Evolutionary conservation across 2,113 vertebrate species (phyloP), one percentile per base, ranked within the genome.

Genomic region (Silurus glanis): DNA sequence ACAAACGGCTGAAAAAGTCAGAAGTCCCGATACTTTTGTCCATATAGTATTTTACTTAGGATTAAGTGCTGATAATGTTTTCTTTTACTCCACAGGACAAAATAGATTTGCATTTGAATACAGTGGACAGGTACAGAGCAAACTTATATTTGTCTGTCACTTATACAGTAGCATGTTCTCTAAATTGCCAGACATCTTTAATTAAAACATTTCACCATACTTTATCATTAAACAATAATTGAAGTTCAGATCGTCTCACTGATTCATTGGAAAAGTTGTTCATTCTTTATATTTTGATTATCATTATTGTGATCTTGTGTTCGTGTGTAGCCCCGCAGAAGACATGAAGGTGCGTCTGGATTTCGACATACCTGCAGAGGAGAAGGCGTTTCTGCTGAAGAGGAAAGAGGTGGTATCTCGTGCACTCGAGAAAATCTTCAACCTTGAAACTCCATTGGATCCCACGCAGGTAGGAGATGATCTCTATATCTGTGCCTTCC

Each of bases 381-480:
- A 97, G 91, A 93, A 94, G 85, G 37, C 89, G 0, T 98, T 95
- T 86, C 90, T 97, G 83, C 7, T 83, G 80, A 96, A 97, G 91
- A 95, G 97, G 91, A 95, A 90, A 87, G 91, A 90, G 82, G 85
- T 95, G 0, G 95, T 94, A 25, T 94, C 94, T 28, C 67, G 91
- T 83, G 93, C 95, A 1, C 83, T 97, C 69, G 94, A 95, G 89
- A 95, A 94, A 83, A 86, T 93, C 51, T 90, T 98, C 80, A 91
- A 94, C 12, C 93, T 97, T 82, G 91, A 92, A 67, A 90, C 93
- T 83, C 91, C 94, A 81, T 92, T 95, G 56, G 80, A 92, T 49
- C 91, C 92, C 17, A 90, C 95, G 0, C 93, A 96, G 95, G 96
- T 95, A 84, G 37, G 37, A 37, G 37, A 37, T 37, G 37, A 37